Conservation (phyloP, 1,140 invertebrate species). For the Atta texana region DNA sequence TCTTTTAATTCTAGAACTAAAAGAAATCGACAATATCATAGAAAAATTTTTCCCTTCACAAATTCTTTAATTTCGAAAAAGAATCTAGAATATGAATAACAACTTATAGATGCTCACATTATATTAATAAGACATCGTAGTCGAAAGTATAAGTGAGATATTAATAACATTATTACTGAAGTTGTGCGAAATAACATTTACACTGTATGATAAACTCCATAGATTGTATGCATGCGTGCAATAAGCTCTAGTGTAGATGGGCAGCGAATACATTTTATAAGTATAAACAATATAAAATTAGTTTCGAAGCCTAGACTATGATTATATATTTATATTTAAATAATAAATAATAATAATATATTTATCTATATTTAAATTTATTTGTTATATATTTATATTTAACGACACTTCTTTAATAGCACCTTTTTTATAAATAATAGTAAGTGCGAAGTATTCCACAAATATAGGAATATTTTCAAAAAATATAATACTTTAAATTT, state of each 20-base stretch:
- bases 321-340: too few relatives aligned
- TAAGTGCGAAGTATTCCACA: too few relatives aligned
- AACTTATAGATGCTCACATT: conserved; percentile 80
- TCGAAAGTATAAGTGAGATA: conserved; percentile 92
- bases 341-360: too few relatives aligned
- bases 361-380: too few relatives aligned
- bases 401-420: too few relatives aligned
- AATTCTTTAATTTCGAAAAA: conserved; percentile 91
- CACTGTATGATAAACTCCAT: conserved; percentile 91
- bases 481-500: too few relatives aligned
- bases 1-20: conserved; percentile 87
- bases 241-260: conserved; percentile 94
- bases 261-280: conserved; percentile 92
- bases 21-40: conserved; percentile 89
- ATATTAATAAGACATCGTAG: conserved; percentile 78
- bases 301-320: too few relatives aligned
- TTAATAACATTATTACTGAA: conserved; percentile 93
- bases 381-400: too few relatives aligned
- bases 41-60: conserved; percentile 89
- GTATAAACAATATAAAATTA: conserved; percentile 78
- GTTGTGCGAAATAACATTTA: conserved; percentile 94
- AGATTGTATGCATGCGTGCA: too few relatives aligned
- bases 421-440: too few relatives aligned
- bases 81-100: conserved; percentile 79
- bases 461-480: too few relatives aligned